These are phyloP conservation scores for Mus spicilegus DNA, from an alignment of 2,113 vertebrate species.

Conservation along the genomic window DNA sequence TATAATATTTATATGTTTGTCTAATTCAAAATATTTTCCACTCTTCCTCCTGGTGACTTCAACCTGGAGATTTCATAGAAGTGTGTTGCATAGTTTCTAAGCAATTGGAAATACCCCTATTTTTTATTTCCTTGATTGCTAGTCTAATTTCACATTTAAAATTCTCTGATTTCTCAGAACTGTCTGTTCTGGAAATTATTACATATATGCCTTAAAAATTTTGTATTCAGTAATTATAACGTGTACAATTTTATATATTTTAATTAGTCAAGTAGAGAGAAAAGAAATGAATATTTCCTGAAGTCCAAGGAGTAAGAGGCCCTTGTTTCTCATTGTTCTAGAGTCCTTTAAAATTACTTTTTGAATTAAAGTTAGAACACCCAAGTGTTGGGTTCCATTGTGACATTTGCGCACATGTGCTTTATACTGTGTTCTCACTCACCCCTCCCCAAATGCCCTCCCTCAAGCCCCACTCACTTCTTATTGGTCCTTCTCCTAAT, in stretches of 20 bases:
- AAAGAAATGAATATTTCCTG: neutral
- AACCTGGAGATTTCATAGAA: neutral
- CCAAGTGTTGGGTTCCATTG: neutral
- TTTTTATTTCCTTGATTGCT: slow-evolving; percentile 24
- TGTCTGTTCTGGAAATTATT: neutral
- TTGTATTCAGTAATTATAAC: neutral
- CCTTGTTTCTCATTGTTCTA: neutral
- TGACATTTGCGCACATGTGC: neutral
- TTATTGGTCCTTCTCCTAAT: neutral
- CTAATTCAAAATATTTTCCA: neutral
- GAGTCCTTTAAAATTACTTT: neutral
- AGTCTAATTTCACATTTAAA: slow-evolving; percentile 44
- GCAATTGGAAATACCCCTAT: neutral
- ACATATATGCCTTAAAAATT: neutral
- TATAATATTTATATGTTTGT: neutral
- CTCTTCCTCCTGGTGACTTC: neutral
- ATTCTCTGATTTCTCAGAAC: slow-evolving; percentile 11
- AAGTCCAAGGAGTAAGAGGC: neutral
- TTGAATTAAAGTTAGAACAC: neutral
- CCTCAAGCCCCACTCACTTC: neutral
- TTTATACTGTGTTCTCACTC: neutral
- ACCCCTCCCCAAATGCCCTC: neutral
- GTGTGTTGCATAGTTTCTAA: slow-evolving; percentile 5
- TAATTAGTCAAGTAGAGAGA: neutral
- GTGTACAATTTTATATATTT: neutral